Evolutionary conservation across 2,888 invertebrate species (phyloP).

Genomic region (Ectemnius cavifrons): DNA sequence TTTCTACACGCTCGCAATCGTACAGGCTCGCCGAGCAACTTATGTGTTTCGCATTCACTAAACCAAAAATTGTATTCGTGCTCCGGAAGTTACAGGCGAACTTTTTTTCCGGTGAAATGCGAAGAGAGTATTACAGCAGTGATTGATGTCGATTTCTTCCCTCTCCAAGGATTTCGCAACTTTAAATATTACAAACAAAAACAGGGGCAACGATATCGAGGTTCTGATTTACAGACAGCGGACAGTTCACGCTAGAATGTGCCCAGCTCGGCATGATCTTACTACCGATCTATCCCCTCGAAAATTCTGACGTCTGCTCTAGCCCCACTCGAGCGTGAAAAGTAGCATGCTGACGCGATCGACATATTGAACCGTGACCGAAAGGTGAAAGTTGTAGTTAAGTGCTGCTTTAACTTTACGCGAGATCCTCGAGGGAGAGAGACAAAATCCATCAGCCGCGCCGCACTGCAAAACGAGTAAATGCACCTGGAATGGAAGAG

Average conservation of each 20-base stretch:
- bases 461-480: conserved; percentile 41
- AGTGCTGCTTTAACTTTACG: neutral
- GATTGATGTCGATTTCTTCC: too few relatives aligned
- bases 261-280: too few relatives aligned
- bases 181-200: too few relatives aligned
- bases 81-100: conserved; percentile 35
- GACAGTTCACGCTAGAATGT: too few relatives aligned
- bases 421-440: conserved; percentile 21
- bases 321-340: neutral
- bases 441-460: conserved; percentile 21
- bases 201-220: too few relatives aligned
- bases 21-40: neutral
- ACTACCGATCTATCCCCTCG: conserved; percentile 8
- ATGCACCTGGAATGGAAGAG: conserved; percentile 66
- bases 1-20: conserved; percentile 17
- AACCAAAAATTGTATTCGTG: conserved; percentile 12
- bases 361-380: conserved; percentile 3
- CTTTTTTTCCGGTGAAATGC: neutral
- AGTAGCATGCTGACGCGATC: neutral
- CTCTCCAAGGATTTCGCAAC: too few relatives aligned
- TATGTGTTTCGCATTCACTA: too few relatives aligned
- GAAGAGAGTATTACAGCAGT: too few relatives aligned
- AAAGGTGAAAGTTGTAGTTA: conserved; percentile 9
- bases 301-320: neutral
- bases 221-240: too few relatives aligned